Base-by-base conservation (phyloP, 2,797 vertebrate species). In the Lophius americanus region DNA sequence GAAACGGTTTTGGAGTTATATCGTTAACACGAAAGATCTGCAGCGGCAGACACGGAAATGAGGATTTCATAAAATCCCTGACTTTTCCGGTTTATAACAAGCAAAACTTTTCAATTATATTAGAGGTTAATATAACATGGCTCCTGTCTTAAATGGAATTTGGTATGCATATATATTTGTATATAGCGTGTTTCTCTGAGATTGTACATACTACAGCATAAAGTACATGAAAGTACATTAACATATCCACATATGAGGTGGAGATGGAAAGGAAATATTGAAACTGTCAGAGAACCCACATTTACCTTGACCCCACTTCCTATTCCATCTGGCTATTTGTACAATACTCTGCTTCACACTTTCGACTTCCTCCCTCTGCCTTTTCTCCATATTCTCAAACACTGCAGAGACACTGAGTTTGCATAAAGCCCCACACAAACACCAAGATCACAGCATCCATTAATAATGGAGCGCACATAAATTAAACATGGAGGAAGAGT, bases 401-500 rank as follows among this genome's bases (percentile, higher is more conserved):
- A 72, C 51, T 11, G 52, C 51, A 63, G 35, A 37, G 33, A 76
- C 52, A 50, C 52, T 43, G 23, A 37, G 68, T 77, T 73, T 72
- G 65, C 73, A 77, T 60, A 60, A 67, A 70, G 73, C 51, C 56
- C 51, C 52, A 74, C 60, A 76, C 64, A 73, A 60, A 78, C 67
- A 83, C 76, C 23, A 2, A 81, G 74, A 89, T 85, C 85, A 85
- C 71, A 59, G 58, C 83, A 87, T 74, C 80, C 82, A 89, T 92
- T 87, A 92, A 92, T 92, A 90, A 90, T 90, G 79, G 54, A 91
- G 78, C 62, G 13, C 71, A 79, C 79, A 89, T 91, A 87, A 86
- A 92, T 92, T 89, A 93, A 91, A 89, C 84, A 92, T 93, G 7
- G 72, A 75, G 80, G 78, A 79, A 33, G 72, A 73, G 81, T 79